Evolutionary conservation across 2,888 invertebrate genomes (phyloP), one percentile per base, ranked within the genome.

Genomic region (Monoplex corrugatus): DNA sequence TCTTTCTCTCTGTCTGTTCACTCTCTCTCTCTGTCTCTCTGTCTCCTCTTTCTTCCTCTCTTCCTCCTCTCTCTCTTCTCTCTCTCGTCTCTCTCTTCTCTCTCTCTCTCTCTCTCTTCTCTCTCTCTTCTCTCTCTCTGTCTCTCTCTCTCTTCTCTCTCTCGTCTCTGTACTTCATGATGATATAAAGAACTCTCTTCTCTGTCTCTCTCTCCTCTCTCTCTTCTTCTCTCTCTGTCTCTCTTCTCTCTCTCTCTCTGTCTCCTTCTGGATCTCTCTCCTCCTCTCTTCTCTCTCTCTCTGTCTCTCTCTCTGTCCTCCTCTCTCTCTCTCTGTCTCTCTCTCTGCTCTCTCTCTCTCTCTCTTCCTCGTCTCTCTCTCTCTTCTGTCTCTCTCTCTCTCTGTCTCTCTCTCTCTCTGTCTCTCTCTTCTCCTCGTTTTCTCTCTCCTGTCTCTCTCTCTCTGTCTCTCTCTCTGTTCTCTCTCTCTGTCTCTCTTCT

Each of bases 231-330:
- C 28, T 63, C 23, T 28, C 3, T 68, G n/a, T n/a, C 2, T n/a
- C n/a, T 68, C 68, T 75, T 19, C 35, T n/a, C 5, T 38, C 10
- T 3, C 75, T 38, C 38, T 16, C 38, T 38, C 35, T 38, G 38
- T 38, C 13, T 38, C 75, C 38, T 38, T 38, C 19, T n/a, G 10
- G 3, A 10, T n/a, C 3, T n/a, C 16, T 72, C 72, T 72, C 35
- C 23, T 23, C 35, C 32, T 72, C 35, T 35, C 6, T 72, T 50
- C 16, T 16, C 16, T 50, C 50, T 83, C 13, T 84, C 43, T 85
- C 75, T 82, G 32, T 50, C 68, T 85, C 68, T 90, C 82, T 85
- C 40, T 89, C 86, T 86, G n/a, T 86, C 57, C 35, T 35, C 35
- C 35, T 0, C 35, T 75, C 72, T 32, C 35, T 32, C 35, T 72